Evolutionary conservation across 2,797 vertebrate genomes (phyloP), one percentile per base, ranked within the genome.

Genomic region (Sebastes nivosus): DNA sequence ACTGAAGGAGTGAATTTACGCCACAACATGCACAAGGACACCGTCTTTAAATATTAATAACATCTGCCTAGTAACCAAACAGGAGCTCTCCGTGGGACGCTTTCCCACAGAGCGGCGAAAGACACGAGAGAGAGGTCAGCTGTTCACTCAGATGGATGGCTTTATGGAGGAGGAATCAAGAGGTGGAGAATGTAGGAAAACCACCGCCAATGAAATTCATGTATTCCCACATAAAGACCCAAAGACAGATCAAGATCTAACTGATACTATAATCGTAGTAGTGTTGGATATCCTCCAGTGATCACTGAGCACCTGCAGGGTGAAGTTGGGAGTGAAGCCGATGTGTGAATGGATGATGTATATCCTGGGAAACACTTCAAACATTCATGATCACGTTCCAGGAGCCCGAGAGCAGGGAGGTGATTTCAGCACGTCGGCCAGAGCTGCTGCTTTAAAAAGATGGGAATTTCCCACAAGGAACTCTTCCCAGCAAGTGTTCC

Each of bases 21-120:
- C 87, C 87, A 84, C 68, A 87, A 85, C 80, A 89, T 81, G 85
- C 82, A 83, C 71, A 87, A 81, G 81, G 88, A 83, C 75, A 63
- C 80, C 6, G 30, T 83, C 79, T 90, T 94, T 95, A 94, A 95
- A 95, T 95, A 95, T 95, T 93, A 85, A 96, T 89, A 87, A 86
- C 78, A 86, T 94, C 92, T 95, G 93, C 94, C 93, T 94, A 75
- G 94, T 89, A 94, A 95, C 94, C 80, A 88, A 83, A 83, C 84
- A 72, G 20, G 60, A 68, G 76, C 76, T 75, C 81, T 82, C 83
- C 0, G 5, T 52, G 83, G 79, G 66, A 80, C 58, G 50, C 24
- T 64, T 67, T 59, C 80, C 74, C 84, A 57, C 20, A 36, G 29
- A 84, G n/a, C 75, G 67, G 79, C 6, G 7, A 29, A 82, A 38